phyloP scores from a whole-genome alignment of 1,140 invertebrate species.

The Stenopsyche tienmushanensis region DNA sequence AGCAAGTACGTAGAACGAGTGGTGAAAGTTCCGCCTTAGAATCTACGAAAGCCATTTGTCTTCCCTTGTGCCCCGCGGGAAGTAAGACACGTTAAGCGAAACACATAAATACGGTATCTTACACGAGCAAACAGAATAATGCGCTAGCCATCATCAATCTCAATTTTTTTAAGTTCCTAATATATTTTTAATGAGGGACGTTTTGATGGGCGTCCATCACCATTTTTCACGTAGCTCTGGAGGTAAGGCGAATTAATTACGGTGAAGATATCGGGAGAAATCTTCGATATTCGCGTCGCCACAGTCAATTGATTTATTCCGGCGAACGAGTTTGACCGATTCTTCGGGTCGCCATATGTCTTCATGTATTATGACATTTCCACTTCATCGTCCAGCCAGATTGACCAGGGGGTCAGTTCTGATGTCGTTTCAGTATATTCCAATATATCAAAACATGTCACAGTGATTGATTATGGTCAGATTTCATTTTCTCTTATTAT shows the following conservation, averaged over 20 bases:
- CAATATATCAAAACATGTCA: too few relatives aligned
- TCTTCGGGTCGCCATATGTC: too few relatives aligned
- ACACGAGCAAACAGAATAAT: neutral
- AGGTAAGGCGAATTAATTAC: neutral
- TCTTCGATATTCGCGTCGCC: too few relatives aligned
- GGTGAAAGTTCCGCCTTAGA: neutral
- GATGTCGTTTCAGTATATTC: too few relatives aligned
- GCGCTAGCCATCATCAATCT: neutral
- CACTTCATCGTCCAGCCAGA: too few relatives aligned
- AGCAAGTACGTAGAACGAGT: neutral
- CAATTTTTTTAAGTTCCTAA: slow-evolving; percentile 1
- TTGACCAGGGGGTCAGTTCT: too few relatives aligned
- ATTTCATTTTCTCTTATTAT: too few relatives aligned
- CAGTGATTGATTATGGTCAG: too few relatives aligned
- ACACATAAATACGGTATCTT: slow-evolving; percentile 1
- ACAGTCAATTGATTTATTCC: too few relatives aligned
- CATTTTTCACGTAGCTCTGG: neutral
- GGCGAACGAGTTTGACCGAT: too few relatives aligned
- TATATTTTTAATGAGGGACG: slow-evolving; percentile 1
- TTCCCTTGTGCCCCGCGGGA: neutral
- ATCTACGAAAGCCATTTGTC: neutral
- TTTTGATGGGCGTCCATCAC: neutral
- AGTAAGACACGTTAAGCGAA: neutral
- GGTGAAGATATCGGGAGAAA: too few relatives aligned
- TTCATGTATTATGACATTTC: too few relatives aligned